Conservation (phyloP, 2,888 invertebrate species). For the Dinocampus coccinellae region DNA sequence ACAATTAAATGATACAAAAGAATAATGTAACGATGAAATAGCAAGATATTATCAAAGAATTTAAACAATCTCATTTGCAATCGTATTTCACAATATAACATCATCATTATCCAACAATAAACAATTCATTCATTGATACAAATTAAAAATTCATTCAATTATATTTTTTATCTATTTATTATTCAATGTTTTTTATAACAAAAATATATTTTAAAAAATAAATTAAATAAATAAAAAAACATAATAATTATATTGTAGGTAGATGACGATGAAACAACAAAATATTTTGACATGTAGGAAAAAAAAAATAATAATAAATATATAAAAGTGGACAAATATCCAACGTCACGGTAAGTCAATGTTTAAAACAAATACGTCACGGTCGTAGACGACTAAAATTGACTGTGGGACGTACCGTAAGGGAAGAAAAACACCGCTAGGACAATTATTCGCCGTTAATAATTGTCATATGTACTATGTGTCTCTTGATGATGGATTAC, state of each 20-base stretch:
- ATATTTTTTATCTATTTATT: too few species aligned
- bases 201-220: too few species aligned
- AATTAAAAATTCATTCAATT: too few species aligned
- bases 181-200: too few species aligned
- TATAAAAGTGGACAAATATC: constrained; percentile 29
- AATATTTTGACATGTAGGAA: constrained; percentile 1
- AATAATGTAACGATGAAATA: background rate
- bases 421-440: constrained; percentile 66
- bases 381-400: constrained; percentile 65
- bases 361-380: constrained; percentile 59
- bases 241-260: too few species aligned
- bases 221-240: too few species aligned
- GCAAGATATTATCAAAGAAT: constrained; percentile 1
- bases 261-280: background rate
- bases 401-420: constrained; percentile 65
- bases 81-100: background rate
- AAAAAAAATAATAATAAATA: too few species aligned
- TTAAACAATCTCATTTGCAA: background rate
- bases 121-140: background rate
- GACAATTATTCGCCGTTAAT: constrained; percentile 63
- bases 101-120: background rate
- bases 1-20: background rate
- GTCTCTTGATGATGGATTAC: background rate
- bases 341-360: constrained; percentile 40
- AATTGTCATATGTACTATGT: constrained; percentile 53